A percentile compares a stretch with the other conserved stretches of the same genome.
Conservation (phyloP, 2,888 invertebrate species). For the Cantharis lateralis region DNA sequence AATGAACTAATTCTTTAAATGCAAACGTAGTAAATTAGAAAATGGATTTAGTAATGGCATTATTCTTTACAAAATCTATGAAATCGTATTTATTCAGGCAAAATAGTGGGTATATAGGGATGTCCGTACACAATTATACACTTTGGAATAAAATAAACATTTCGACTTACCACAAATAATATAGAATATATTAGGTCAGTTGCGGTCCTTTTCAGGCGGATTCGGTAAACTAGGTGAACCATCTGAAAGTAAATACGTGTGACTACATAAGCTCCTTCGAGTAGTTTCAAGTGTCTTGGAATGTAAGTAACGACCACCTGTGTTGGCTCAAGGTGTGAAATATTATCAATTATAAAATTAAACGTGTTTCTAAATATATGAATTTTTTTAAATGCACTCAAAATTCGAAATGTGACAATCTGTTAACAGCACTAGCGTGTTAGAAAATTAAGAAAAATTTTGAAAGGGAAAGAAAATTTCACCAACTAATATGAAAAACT, state of each 20-base stretch:
- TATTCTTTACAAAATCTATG: slow-evolving; percentile 18
- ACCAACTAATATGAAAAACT: too few relatives aligned
- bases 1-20: slow-evolving; percentile 7
- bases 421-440: too few relatives aligned
- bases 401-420: too few relatives aligned
- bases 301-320: slow-evolving; percentile 32
- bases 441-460: too few relatives aligned
- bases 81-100: slow-evolving; percentile 29
- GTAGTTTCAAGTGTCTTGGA: slow-evolving; percentile 28
- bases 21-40: slow-evolving; percentile 19
- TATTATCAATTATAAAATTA: background rate
- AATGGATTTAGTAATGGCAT: slow-evolving; percentile 20
- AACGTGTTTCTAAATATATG: background rate
- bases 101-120: slow-evolving; percentile 12
- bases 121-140: slow-evolving; percentile 27
- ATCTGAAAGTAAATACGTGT: slow-evolving; percentile 33
- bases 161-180: background rate
- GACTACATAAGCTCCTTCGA: slow-evolving; percentile 33
- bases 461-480: too few relatives aligned
- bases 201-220: slow-evolving; percentile 31
- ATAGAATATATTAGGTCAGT: slow-evolving; percentile 14
- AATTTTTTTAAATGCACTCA: background rate
- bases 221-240: slow-evolving; percentile 27
- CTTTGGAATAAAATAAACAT: slow-evolving; percentile 25
- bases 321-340: slow-evolving; percentile 35